phyloP scores from a whole-genome alignment of 2,888 invertebrate genomes.

The Stenolophus ochropezus region DNA sequence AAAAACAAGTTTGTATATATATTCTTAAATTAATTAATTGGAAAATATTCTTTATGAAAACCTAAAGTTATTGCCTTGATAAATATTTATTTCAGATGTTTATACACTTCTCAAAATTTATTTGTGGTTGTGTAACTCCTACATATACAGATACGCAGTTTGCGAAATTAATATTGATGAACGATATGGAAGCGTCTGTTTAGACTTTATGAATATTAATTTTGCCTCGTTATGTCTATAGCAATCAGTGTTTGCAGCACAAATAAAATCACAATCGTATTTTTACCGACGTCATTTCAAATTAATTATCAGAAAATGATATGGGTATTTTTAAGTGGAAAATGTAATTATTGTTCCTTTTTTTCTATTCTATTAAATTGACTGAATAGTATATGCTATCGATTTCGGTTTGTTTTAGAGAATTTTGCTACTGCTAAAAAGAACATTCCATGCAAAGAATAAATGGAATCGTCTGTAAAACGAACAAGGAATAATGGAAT shows the following conservation, averaged over 20 bases:
- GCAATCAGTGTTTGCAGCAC: background rate
- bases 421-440: background rate
- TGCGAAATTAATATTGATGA: slow-evolving; percentile 34
- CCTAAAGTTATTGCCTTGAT: no score
- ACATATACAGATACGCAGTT: background rate
- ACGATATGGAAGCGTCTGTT: background rate
- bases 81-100: no score
- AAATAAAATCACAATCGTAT: background rate
- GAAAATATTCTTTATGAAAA: no score
- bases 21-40: no score
- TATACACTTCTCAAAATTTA: no score
- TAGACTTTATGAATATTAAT: slow-evolving; percentile 33
- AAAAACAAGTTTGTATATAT: no score
- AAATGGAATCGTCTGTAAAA: slow-evolving; percentile 1
- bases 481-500: slow-evolving; percentile 19
- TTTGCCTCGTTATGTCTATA: background rate
- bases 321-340: background rate
- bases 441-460: background rate
- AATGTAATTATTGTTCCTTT: background rate
- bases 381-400: background rate
- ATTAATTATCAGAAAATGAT: background rate
- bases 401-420: background rate
- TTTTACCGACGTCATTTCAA: background rate
- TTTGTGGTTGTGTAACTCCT: no score
- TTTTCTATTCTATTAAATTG: background rate